Conservation (phyloP, 2,113 vertebrate species). For the Charadrius vociferus region DNA sequence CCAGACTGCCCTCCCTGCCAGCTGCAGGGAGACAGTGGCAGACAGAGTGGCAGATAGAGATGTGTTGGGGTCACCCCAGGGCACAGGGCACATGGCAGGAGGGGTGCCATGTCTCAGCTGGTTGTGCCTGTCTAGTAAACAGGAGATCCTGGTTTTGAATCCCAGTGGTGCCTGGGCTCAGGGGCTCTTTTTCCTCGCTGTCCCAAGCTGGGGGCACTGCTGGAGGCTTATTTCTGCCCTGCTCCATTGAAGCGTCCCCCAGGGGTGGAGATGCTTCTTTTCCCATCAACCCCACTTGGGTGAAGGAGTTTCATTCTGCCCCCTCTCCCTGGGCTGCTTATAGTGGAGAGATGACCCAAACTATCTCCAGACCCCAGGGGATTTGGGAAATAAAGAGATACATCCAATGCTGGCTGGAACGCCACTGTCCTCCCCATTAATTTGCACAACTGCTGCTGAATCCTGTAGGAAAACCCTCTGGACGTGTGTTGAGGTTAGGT, state of each 20-base stretch:
- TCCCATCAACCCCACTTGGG: fast-evolving
- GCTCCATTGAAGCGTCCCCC: fast-evolving
- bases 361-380: background rate
- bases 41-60: background rate
- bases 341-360: background rate
- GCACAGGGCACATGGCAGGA: fast-evolving
- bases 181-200: background rate
- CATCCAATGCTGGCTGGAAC: background rate
- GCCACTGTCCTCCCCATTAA: background rate
- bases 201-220: background rate
- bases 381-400: background rate
- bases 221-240: background rate
- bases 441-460: background rate
- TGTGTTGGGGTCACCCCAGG: fast-evolving
- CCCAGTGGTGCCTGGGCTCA: slow-evolving; percentile 81
- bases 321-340: background rate
- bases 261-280: no score
- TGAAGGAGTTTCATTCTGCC: background rate
- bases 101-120: slow-evolving; percentile 81
- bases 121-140: slow-evolving; percentile 89
- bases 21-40: fast-evolving
- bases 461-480: background rate
- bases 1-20: no score
- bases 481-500: no score
- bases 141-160: slow-evolving; percentile 90